phyloP scores from a whole-genome alignment of 1,140 invertebrate species.

The Trichonephila clavata region DNA sequence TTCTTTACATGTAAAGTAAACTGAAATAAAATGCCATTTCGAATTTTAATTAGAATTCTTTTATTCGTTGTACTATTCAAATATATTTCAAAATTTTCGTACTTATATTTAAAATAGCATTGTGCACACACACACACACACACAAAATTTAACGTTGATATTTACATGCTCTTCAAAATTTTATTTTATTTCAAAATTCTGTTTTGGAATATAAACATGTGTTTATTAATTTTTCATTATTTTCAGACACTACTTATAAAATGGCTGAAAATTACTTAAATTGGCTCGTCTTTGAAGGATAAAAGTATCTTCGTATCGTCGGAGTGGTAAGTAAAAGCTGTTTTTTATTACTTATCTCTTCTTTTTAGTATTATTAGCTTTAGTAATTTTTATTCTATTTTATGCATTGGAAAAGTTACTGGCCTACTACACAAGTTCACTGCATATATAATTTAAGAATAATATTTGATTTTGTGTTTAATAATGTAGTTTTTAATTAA shows the following conservation, averaged over 20 bases:
- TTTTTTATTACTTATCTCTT: neutral
- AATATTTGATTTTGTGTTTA: no score
- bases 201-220: neutral
- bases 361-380: neutral
- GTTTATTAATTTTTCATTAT: neutral
- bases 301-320: neutral
- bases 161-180: no score
- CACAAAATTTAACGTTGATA: no score
- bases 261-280: neutral
- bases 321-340: neutral
- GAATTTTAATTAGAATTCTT: no score
- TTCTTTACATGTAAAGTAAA: no score
- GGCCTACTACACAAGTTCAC: neutral
- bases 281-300: neutral
- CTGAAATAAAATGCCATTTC: no score
- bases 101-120: no score
- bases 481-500: no score
- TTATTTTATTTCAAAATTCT: neutral
- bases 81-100: no score
- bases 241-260: neutral
- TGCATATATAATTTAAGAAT: no score
- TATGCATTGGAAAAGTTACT: neutral
- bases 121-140: no score
- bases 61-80: no score
- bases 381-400: neutral